Conservation (phyloP, 2,113 vertebrate species). For the Saccopteryx bilineata region DNA sequence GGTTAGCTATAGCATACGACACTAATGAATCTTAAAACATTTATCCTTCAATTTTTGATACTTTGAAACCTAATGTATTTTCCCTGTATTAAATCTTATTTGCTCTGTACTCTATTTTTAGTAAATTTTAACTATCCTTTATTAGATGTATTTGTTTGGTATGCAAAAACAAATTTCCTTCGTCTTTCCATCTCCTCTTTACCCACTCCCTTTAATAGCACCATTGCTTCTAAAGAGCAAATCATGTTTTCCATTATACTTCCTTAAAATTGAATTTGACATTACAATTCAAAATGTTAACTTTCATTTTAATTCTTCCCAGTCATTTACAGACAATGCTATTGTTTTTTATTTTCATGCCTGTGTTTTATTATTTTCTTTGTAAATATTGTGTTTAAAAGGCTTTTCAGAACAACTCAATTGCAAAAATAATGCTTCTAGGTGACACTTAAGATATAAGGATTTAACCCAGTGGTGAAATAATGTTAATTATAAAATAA, state of each 20-base stretch:
- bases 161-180: not conserved
- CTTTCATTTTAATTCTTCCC: conserved; percentile 51
- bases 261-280: conserved; percentile 51
- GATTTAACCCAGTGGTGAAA: not conserved
- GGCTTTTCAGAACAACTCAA: not conserved
- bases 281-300: conserved; percentile 57
- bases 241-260: not conserved
- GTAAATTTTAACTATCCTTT: conserved; percentile 49
- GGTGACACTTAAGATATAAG: not conserved
- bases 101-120: conserved; percentile 53
- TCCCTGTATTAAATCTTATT: not conserved
- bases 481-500: not conserved
- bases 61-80: conserved; percentile 50
- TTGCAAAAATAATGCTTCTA: not conserved
- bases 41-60: not conserved
- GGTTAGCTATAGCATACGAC: not conserved
- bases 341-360: not conserved
- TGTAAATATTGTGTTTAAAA: not conserved
- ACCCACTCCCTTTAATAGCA: not conserved
- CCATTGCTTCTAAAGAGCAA: conserved; percentile 50
- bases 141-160: not conserved
- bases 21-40: conserved; percentile 59
- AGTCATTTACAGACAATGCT: conserved; percentile 1
- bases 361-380: not conserved
- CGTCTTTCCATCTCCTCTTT: not conserved